Conservation (phyloP, 2,113 vertebrate genomes). For the Cairina moschata region DNA sequence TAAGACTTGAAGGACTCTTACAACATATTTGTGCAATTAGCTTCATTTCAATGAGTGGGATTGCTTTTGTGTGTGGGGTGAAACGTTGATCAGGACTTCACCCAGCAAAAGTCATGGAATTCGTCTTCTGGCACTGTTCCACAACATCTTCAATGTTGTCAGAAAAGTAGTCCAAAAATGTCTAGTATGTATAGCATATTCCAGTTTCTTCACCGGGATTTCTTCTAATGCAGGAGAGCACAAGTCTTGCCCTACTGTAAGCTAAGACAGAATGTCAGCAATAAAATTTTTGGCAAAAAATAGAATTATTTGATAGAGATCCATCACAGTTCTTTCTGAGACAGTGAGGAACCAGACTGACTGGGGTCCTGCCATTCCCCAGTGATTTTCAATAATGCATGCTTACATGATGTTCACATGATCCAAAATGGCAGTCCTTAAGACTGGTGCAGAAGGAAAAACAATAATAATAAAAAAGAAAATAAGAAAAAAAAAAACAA, state of each 20-base stretch:
- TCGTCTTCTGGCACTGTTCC: background rate
- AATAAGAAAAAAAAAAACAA: background rate
- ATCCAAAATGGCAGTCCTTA: background rate
- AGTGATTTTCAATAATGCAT: background rate
- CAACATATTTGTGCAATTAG: background rate
- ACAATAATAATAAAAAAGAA: background rate
- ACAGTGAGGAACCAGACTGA: background rate
- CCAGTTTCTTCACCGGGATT: background rate
- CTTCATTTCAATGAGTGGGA: background rate
- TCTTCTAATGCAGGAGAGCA: background rate
- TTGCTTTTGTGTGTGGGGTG: background rate
- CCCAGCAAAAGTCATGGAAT: background rate
- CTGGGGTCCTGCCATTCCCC: background rate
- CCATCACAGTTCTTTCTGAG: background rate
- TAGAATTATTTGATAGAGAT: background rate
- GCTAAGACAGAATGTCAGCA: background rate
- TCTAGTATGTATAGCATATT: background rate
- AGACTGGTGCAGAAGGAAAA: background rate
- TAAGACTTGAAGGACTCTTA: background rate
- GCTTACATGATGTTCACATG: accelerated
- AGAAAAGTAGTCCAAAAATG: background rate
- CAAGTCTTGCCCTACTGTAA: background rate
- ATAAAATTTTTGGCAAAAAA: background rate
- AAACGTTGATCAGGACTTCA: background rate
- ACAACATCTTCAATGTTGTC: background rate